Evolutionary conservation across 2,888 invertebrate genomes (phyloP).

Genomic region (Tipula vernalis): DNA sequence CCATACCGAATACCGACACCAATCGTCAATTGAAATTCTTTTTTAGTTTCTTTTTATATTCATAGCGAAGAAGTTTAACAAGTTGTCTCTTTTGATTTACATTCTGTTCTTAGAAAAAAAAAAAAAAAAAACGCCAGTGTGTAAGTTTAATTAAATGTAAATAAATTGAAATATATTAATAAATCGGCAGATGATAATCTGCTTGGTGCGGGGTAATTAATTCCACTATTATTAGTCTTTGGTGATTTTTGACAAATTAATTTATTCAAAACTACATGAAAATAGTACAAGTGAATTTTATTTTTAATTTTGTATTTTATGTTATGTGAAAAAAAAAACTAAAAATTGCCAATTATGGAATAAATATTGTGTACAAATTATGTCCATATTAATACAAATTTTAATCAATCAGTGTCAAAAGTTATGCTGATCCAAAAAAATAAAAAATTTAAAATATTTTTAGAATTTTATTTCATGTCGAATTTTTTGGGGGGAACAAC

Average conservation of each 20-base stretch:
- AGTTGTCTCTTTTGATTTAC: neutral
- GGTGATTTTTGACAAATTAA: neutral
- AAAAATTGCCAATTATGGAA: neutral
- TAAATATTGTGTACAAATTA: neutral
- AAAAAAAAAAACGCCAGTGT: neutral
- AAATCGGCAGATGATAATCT: neutral
- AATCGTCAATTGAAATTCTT: neutral
- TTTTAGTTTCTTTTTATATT: neutral
- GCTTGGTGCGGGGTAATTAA: neutral
- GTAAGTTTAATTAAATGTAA: neutral
- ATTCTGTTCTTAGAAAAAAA: neutral
- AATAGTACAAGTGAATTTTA: neutral
- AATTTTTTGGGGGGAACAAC: too few relatives aligned
- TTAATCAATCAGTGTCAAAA: neutral
- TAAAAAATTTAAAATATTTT: neutral
- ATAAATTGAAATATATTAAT: neutral
- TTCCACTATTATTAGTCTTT: neutral
- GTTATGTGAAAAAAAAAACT: neutral
- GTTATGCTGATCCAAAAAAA: neutral
- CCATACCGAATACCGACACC: too few relatives aligned
- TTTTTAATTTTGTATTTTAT: neutral
- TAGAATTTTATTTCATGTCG: neutral
- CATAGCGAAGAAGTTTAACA: neutral
- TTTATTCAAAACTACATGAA: neutral
- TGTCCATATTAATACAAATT: neutral